Base-by-base conservation (phyloP, 2,888 invertebrate species). In the Cephus runcator region DNA sequence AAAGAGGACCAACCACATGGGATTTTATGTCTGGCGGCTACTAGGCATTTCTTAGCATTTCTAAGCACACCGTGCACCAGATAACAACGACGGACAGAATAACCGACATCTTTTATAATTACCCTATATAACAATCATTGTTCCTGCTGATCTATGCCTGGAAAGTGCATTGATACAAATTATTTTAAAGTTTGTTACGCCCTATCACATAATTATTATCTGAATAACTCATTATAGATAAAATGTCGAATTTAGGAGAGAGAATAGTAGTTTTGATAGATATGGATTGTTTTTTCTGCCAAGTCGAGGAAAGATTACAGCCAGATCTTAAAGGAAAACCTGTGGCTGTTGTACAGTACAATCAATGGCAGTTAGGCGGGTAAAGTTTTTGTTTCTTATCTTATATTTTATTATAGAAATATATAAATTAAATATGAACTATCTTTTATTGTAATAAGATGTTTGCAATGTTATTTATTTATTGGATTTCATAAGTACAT, bases 281-380 rank as follows among this genome's bases (percentile, higher is more conserved):
- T 91, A 99, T 99, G 99, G 99, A 99, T 91, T 99, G 99, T 92
- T 99, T 99, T 92, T 99, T 98, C 92, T 99, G 99, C 87, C 99
- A 99, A 94, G 99, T 99, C 2, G 99, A 99, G 92, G 97, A 97
- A 88, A 95, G 97, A 90, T 92, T 97, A n/a, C 93, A 97, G 88
- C 98, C 98, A 0, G 93, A 94, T 79, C 93, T 97, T 82, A 93
- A 93, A 90, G 98, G 97, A 75, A 96, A 97, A 92, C 99, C 99
- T 1, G 94, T 98, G 80, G 99, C 98, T 77, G 99, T 99, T 6
- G 98, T 98, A 0, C 99, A 99, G 90, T 98, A 99, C 89, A 98
- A 98, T 90, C 94, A 95, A 3, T 98, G 97, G 96, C 95, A 95
- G 91, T 97, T 97, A 69, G 98, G 98, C 89, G 98, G 98, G 98